These are phyloP conservation scores for Drosophila ercepeae DNA, from an alignment of 1,140 invertebrate genomes.

Conservation along the genomic window DNA sequence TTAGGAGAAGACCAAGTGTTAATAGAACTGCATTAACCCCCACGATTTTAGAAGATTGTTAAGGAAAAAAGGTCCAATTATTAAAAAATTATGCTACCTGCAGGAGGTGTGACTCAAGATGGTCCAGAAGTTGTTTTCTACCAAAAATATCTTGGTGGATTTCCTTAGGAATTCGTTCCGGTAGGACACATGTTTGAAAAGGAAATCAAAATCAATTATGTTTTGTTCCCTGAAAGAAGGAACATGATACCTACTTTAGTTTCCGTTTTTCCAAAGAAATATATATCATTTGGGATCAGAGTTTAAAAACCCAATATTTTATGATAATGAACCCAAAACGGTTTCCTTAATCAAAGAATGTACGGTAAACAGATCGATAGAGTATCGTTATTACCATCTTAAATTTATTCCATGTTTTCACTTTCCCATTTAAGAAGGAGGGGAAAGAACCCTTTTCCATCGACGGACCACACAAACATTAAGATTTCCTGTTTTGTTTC, in stretches of 20 bases:
- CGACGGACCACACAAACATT: constrained; percentile 33
- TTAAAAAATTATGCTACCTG: background rate
- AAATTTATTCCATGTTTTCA: constrained; percentile 25
- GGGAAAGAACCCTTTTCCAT: constrained; percentile 43
- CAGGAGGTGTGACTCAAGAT: background rate
- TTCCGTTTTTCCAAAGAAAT: background rate
- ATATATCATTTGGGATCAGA: too few species aligned
- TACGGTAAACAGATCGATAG: background rate
- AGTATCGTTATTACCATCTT: background rate
- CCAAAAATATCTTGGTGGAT: background rate
- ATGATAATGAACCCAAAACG: background rate
- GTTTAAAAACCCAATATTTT: background rate
- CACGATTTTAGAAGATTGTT: background rate
- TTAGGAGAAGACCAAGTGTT: background rate
- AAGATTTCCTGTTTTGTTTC: constrained; percentile 53
- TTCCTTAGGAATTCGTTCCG: background rate
- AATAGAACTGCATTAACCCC: too few species aligned
- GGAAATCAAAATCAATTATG: background rate
- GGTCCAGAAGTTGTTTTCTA: too few species aligned
- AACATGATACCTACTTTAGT: too few species aligned
- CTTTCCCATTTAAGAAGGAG: background rate
- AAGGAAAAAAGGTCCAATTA: background rate
- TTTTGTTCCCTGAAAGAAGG: background rate
- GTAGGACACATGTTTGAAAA: background rate
- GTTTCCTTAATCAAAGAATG: background rate